phyloP scores from a whole-genome alignment of 2,113 vertebrate genomes.

The Scomber scombrus region DNA sequence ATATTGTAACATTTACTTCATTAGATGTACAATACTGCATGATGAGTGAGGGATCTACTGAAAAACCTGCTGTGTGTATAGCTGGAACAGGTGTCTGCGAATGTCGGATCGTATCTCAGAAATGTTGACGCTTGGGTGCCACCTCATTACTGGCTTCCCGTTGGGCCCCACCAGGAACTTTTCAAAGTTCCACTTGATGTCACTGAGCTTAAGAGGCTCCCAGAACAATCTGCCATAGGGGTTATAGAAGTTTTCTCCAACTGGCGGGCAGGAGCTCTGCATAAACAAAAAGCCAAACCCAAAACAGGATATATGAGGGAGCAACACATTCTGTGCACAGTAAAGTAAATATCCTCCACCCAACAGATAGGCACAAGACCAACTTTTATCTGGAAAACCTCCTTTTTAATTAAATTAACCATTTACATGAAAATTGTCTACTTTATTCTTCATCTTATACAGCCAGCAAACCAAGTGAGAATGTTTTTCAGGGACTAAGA shows the following conservation, averaged over 20 bases:
- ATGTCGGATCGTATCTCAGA: conserved; percentile 85
- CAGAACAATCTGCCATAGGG: conserved; percentile 88
- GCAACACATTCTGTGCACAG: not conserved
- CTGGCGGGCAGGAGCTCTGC: conserved; percentile 92
- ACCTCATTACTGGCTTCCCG: conserved; percentile 90
- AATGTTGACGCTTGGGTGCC: conserved; percentile 87
- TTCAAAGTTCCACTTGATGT: conserved; percentile 99
- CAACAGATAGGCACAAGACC: not conserved
- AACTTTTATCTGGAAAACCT: not conserved
- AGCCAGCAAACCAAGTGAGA: not conserved
- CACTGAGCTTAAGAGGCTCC: conserved; percentile 89
- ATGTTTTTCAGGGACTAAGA: not conserved
- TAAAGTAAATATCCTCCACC: not conserved
- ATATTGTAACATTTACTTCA: not conserved
- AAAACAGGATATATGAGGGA: not conserved
- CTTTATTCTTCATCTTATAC: not conserved
- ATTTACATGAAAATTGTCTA: not conserved
- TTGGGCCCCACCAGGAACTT: conserved; percentile 94
- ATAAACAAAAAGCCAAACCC: not conserved
- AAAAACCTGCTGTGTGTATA: conserved; percentile 19
- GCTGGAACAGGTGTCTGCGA: conserved; percentile 73
- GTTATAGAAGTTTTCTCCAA: conserved; percentile 86
- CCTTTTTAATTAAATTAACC: not conserved
- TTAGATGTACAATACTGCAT: not conserved
- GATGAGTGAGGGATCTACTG: conserved; percentile 26